phyloP scores from a whole-genome alignment of 2,797 vertebrate genomes.

The Halcyon chelicuti region DNA sequence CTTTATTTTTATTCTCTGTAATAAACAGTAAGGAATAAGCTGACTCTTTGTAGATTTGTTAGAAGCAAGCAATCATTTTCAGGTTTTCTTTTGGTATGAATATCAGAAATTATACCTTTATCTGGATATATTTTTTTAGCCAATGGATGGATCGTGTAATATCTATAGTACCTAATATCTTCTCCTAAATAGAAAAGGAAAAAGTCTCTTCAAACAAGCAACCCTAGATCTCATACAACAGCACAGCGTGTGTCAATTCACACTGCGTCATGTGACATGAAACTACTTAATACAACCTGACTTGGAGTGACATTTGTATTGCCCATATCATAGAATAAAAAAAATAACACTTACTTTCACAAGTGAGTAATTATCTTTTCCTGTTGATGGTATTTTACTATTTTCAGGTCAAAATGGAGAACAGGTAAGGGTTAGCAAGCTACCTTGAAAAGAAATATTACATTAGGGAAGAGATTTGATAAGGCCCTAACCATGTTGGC shows the following conservation, averaged over 20 bases:
- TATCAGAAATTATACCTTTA: not conserved
- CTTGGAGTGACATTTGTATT: conserved; percentile 75
- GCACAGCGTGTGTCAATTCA: conserved; percentile 77
- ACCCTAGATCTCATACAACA: conserved; percentile 74
- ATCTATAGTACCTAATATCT: conserved; percentile 38
- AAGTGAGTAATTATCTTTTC: conserved; percentile 78
- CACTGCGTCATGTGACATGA: conserved; percentile 70
- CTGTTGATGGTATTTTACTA: conserved; percentile 73
- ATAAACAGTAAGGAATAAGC: not conserved
- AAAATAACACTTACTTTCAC: conserved; percentile 75
- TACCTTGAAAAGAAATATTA: conserved; percentile 61
- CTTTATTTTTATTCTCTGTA: not conserved
- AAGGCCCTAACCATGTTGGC: conserved; percentile 19
- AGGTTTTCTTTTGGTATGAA: conserved; percentile 14
- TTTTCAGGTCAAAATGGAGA: conserved; percentile 77
- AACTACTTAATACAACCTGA: conserved; percentile 76
- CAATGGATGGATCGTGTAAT: conserved; percentile 42
- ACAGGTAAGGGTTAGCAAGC: conserved; percentile 66
- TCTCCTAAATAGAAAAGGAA: conserved; percentile 62
- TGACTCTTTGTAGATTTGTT: not conserved
- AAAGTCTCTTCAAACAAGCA: conserved; percentile 69
- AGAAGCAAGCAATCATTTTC: not conserved
- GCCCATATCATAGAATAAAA: conserved; percentile 58
- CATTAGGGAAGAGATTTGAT: conserved; percentile 53
- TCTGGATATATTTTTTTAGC: conserved; percentile 4